These are phyloP conservation scores for Sardina pilchardus DNA, from an alignment of 2,113 vertebrate genomes.

Conservation along the genomic window DNA sequence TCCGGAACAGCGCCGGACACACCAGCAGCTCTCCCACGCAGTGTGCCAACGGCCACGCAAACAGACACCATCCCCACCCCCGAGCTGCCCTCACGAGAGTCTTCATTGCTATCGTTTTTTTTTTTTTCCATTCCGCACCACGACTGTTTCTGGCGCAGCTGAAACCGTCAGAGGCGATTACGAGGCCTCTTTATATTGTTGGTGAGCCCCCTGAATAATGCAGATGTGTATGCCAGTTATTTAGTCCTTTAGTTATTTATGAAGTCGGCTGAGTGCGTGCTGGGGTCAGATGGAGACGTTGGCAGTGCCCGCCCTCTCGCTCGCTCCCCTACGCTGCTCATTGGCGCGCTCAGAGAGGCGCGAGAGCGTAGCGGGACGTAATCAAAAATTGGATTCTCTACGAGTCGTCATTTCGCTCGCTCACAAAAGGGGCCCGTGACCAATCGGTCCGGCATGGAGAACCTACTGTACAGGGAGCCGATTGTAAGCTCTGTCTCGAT, in stretches of 20 bases:
- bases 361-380: constrained; percentile 50
- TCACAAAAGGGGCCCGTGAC: constrained; percentile 55
- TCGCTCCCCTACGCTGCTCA: background rate
- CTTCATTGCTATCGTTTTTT: constrained; percentile 65
- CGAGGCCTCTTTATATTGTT: constrained; percentile 54
- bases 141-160: constrained; percentile 35
- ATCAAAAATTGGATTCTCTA: constrained; percentile 60
- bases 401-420: constrained; percentile 38
- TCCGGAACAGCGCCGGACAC: background rate
- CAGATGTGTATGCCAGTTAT: constrained; percentile 67
- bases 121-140: background rate
- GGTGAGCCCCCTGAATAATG: constrained; percentile 68
- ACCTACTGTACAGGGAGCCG: constrained; percentile 49
- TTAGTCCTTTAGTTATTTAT: constrained; percentile 71
- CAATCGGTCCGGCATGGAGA: constrained; percentile 39
- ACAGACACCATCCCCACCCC: constrained; percentile 43
- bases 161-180: constrained; percentile 64
- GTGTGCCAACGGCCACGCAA: background rate
- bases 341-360: constrained; percentile 37
- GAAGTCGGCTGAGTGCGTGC: constrained; percentile 55
- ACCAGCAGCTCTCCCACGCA: background rate
- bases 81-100: constrained; percentile 61
- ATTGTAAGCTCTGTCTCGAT: constrained; percentile 54
- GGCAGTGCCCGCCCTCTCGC: background rate
- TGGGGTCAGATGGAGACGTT: constrained; percentile 66